Conservation (phyloP, 2,113 vertebrate species). For the Caranx melampygus region DNA sequence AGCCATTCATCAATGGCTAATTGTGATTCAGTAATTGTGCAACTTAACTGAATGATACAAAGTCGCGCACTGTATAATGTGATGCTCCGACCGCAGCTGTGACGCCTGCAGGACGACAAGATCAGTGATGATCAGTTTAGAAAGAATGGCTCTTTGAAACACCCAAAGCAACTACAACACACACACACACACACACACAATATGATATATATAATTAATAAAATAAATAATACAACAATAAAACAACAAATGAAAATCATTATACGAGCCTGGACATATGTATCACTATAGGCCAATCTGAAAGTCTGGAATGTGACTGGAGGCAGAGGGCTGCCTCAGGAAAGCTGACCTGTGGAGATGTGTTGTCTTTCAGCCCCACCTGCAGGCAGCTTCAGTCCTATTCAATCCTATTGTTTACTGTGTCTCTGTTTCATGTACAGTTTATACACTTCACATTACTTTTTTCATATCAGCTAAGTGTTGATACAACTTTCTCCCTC, state of each 20-base stretch:
- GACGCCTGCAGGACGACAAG: neutral
- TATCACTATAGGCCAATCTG: neutral
- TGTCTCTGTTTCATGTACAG: neutral
- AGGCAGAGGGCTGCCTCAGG: neutral
- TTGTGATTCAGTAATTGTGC: too few species aligned
- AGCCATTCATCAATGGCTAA: too few species aligned
- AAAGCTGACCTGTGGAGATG: constrained; percentile 1
- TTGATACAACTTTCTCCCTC: too few species aligned
- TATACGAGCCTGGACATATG: neutral
- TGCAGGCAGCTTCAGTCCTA: constrained; percentile 25
- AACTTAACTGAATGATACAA: neutral
- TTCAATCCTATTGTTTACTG: neutral
- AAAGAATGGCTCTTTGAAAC: neutral
- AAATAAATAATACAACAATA: neutral
- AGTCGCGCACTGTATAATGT: neutral
- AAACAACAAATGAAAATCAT: neutral
- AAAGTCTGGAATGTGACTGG: neutral
- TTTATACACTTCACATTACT: too few species aligned
- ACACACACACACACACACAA: too few species aligned
- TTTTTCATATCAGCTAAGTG: too few species aligned
- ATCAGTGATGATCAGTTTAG: neutral
- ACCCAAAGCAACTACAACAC: neutral
- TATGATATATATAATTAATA: neutral
- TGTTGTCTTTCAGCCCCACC: constrained; percentile 49
- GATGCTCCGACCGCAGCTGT: neutral